A percentile compares a stretch with the other conserved stretches of the same genome.
phyloP scores from a whole-genome alignment of 1,140 invertebrate species.

The Drosophila chauvacae region DNA sequence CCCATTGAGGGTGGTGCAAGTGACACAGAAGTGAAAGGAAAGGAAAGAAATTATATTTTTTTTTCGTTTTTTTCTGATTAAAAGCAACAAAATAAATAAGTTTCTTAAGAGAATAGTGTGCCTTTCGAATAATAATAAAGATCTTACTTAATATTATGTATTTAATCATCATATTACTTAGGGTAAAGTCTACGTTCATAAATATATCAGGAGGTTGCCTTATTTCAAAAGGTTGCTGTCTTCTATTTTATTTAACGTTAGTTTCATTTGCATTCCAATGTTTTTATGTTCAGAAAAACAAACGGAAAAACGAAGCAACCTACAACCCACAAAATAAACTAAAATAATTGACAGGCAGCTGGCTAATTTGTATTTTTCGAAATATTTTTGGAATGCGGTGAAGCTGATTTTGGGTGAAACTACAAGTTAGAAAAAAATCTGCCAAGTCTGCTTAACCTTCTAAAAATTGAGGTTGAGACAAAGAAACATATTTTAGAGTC shows the following conservation, averaged over 20 bases:
- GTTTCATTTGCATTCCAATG: background rate
- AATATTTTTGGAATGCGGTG: background rate
- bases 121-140: background rate
- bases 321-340: background rate
- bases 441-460: background rate
- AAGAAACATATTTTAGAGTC: background rate
- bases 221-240: background rate
- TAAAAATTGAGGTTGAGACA: background rate
- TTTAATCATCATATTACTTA: background rate
- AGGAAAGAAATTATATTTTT: no score
- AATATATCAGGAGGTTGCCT: background rate
- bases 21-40: slow-evolving; percentile 9
- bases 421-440: background rate
- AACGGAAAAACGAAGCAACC: background rate
- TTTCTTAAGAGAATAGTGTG: background rate
- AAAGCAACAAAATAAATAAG: background rate
- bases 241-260: background rate
- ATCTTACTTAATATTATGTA: background rate
- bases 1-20: slow-evolving; percentile 30
- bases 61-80: accelerated
- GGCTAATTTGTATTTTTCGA: background rate
- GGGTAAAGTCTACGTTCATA: background rate
- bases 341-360: background rate
- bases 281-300: background rate
- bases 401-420: background rate